phyloP scores from a whole-genome alignment of 2,113 vertebrate genomes.

The Tenrec ecaudatus region DNA sequence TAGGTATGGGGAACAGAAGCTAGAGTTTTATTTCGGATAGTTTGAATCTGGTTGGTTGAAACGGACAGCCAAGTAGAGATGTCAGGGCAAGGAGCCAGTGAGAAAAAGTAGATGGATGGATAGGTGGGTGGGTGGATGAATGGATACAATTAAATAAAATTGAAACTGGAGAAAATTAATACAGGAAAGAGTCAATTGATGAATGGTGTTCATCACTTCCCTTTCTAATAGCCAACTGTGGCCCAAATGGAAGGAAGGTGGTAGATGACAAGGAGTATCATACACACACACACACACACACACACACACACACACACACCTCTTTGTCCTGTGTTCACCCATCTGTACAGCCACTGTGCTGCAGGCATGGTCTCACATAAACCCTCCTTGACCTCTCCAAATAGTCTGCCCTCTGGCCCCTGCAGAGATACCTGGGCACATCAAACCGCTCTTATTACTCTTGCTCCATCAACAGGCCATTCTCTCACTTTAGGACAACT shows the following conservation, averaged over 20 bases:
- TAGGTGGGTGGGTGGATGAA: not conserved
- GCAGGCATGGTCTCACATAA: not conserved
- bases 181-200: not conserved
- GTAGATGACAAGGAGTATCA: fast-evolving
- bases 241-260: not conserved
- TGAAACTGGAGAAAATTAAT: not conserved
- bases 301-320: not conserved
- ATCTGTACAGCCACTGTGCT: too few relatives aligned
- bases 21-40: not conserved
- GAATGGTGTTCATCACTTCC: not conserved
- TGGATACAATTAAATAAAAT: not conserved
- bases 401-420: not conserved
- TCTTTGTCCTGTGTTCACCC: not conserved
- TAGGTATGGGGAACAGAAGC: not conserved
- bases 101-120: not conserved
- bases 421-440: not conserved
- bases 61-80: not conserved
- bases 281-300: not conserved
- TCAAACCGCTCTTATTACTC: not conserved
- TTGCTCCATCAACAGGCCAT: not conserved
- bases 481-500: not conserved
- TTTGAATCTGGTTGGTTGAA: not conserved
- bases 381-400: not conserved
- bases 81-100: too few relatives aligned
- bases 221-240: not conserved